phyloP scores from a whole-genome alignment of 2,113 vertebrate genomes.

The Nipponia nippon region DNA sequence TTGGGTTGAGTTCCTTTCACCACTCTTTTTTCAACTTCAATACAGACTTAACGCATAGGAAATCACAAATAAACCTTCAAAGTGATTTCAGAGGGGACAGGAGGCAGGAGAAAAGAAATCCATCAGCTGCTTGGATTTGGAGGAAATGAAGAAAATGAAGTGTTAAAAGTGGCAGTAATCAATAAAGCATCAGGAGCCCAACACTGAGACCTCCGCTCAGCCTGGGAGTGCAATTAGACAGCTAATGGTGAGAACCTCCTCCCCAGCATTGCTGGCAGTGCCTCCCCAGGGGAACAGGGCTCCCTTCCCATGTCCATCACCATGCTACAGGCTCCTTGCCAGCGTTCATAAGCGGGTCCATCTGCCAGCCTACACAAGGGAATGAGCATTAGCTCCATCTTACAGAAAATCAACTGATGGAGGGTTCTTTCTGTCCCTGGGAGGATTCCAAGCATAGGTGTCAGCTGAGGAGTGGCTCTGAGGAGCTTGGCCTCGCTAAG shows the following conservation, averaged over 20 bases:
- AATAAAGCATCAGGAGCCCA: slow-evolving; percentile 56
- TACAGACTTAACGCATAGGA: not conserved
- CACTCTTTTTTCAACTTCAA: not conserved
- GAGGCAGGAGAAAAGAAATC: not conserved
- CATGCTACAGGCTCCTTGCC: not conserved
- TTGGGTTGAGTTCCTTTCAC: not conserved
- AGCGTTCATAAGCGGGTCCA: not conserved
- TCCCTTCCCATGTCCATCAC: not conserved
- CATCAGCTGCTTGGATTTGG: not conserved
- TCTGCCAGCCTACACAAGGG: not conserved
- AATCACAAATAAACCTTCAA: not conserved
- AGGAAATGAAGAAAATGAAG: slow-evolving; percentile 46
- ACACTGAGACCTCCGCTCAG: not conserved
- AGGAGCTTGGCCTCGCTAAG: not conserved
- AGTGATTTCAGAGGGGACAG: not conserved
- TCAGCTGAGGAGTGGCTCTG: not conserved
- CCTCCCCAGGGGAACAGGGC: not conserved
- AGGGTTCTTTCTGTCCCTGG: not conserved
- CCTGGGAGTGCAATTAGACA: slow-evolving; percentile 19
- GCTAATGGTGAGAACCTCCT: not conserved
- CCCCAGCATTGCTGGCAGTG: not conserved
- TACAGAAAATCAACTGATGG: not conserved
- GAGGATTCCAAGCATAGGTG: not conserved
- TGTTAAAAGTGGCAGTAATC: slow-evolving; percentile 11
- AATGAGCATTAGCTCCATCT: not conserved